Conservation (phyloP, 2,113 vertebrate species). For the Tauraco erythrolophus region DNA sequence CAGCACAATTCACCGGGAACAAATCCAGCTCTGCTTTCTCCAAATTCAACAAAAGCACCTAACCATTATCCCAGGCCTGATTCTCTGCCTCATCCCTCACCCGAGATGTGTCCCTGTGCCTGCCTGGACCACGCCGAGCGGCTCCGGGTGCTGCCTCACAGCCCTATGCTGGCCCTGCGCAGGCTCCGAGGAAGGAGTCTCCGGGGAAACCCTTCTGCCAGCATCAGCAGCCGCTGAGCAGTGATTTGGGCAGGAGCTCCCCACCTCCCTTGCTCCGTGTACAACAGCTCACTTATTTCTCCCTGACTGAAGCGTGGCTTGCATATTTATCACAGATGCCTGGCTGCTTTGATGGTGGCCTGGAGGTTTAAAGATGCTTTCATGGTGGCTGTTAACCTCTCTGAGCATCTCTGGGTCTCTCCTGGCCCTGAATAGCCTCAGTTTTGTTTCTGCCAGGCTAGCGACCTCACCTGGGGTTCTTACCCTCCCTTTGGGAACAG, state of each 20-base stretch:
- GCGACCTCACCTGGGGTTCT: neutral
- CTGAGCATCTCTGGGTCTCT: neutral
- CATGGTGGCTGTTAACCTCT: neutral
- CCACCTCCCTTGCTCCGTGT: neutral
- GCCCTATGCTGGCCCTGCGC: neutral
- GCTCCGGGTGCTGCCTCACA: neutral
- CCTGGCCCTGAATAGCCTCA: neutral
- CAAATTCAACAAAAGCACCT: neutral
- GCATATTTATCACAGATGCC: conserved; percentile 12
- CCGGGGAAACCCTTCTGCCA: conserved; percentile 2
- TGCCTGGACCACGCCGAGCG: neutral
- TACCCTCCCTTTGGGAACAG: neutral
- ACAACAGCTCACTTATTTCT: conserved; percentile 20
- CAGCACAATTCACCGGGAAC: neutral
- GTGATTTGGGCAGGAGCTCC: conserved; percentile 39
- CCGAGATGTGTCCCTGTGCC: neutral
- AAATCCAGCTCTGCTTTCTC: neutral
- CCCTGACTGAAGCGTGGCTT: neutral
- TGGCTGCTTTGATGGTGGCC: neutral
- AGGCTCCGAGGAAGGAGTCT: neutral
- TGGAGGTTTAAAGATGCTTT: neutral
- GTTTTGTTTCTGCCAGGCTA: neutral
- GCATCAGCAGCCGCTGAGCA: neutral
- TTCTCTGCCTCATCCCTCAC: neutral
- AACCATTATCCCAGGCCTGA: rapidly evolving